A percentile compares a stretch with the other conserved stretches of the same genome.
Conservation (phyloP, 2,113 vertebrate species). For the Lontra canadensis region DNA sequence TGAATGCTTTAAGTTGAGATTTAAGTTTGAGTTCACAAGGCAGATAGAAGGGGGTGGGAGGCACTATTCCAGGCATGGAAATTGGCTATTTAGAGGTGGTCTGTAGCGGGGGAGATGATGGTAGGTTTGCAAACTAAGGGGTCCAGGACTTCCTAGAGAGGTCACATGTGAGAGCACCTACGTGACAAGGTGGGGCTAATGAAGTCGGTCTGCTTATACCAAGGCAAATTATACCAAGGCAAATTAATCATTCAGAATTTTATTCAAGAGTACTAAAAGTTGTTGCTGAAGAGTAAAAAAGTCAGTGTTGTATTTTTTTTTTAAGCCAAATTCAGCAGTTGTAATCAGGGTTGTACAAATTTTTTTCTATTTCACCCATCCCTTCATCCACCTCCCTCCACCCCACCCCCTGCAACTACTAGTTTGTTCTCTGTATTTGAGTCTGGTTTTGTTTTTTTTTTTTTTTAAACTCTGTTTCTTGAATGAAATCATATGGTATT, state of each 20-base stretch:
- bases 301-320: neutral
- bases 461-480: neutral
- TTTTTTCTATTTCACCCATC: neutral
- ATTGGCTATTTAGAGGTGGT: neutral
- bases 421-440: neutral
- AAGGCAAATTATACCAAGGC: neutral
- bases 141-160: neutral
- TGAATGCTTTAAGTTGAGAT: neutral
- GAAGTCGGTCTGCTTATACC: neutral
- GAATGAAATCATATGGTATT: neutral
- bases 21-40: neutral
- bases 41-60: neutral
- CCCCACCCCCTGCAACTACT: neutral
- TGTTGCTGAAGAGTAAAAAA: neutral
- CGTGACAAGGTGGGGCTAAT: too few species aligned
- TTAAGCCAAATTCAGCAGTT: neutral
- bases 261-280: neutral
- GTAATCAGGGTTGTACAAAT: neutral
- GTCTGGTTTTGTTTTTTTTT: neutral
- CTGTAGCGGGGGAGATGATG: neutral
- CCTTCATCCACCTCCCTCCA: neutral
- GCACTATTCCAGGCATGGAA: neutral
- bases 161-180: fast-evolving
- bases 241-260: neutral
- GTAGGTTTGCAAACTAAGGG: neutral